These are phyloP conservation scores for Drosophila glabriapex DNA, from an alignment of 2,888 invertebrate genomes.

Conservation along the genomic window DNA sequence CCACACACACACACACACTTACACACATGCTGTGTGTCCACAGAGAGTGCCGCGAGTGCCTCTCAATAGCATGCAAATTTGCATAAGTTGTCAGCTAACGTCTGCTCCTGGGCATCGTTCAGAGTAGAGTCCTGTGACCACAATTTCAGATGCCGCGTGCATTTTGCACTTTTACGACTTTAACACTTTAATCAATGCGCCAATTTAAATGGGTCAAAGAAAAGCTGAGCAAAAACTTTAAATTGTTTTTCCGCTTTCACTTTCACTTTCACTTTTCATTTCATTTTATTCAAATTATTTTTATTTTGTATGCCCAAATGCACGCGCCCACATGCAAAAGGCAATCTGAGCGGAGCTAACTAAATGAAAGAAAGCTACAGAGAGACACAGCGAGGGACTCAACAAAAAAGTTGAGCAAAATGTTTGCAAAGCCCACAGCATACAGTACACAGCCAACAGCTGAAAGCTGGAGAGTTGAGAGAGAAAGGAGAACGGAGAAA, in stretches of 20 bases:
- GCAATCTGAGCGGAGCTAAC: slow-evolving; percentile 35
- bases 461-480: background rate
- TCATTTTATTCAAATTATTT: background rate
- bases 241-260: slow-evolving; percentile 29
- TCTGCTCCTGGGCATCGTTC: slow-evolving; percentile 37
- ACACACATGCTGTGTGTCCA: slow-evolving; percentile 7
- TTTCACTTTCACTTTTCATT: slow-evolving; percentile 26
- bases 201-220: slow-evolving; percentile 36
- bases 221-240: background rate
- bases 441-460: slow-evolving; percentile 22
- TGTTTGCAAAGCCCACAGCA: slow-evolving; percentile 40
- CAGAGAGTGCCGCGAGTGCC: slow-evolving; percentile 55
- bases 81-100: slow-evolving; percentile 77
- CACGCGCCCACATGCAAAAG: slow-evolving; percentile 2
- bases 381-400: background rate
- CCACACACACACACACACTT: slow-evolving; percentile 16
- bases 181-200: slow-evolving; percentile 42
- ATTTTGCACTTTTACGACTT: slow-evolving; percentile 52
- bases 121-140: slow-evolving; percentile 36
- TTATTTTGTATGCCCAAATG: background rate
- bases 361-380: slow-evolving; percentile 3
- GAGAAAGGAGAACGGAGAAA: background rate
- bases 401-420: slow-evolving; percentile 46
- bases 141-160: slow-evolving; percentile 40
- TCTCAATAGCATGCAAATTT: slow-evolving; percentile 75